Conservation (phyloP, 2,113 vertebrate species). For the Takifugu flavidus region DNA sequence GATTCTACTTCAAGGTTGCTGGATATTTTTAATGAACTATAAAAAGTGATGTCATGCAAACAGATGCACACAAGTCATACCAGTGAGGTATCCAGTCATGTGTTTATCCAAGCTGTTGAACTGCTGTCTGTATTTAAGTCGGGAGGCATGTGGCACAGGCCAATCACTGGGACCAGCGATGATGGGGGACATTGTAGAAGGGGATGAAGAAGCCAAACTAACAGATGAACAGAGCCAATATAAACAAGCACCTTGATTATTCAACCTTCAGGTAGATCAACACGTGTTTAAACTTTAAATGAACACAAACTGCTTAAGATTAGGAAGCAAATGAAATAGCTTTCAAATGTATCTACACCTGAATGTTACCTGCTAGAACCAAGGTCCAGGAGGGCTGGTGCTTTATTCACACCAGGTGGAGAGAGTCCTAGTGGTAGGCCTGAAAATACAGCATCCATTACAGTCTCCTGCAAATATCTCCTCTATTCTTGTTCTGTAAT, state of each 20-base stretch:
- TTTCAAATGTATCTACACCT: not conserved
- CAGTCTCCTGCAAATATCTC: constrained; percentile 1
- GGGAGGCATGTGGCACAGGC: constrained; percentile 90
- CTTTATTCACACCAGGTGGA: constrained; percentile 74
- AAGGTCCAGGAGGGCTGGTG: constrained; percentile 85
- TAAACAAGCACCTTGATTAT: not conserved
- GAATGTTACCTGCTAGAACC: constrained; percentile 86
- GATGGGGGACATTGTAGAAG: constrained; percentile 84
- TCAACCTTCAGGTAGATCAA: not conserved
- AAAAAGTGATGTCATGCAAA: constrained; percentile 51
- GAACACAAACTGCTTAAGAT: not conserved
- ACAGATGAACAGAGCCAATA: constrained; percentile 1
- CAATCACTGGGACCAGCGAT: constrained; percentile 79
- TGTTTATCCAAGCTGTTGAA: constrained; percentile 94
- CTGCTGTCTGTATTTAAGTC: constrained; percentile 94
- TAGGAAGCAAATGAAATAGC: not conserved
- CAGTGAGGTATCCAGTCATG: constrained; percentile 92
- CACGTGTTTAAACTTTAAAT: not conserved
- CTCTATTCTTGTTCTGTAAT: not conserved
- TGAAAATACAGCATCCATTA: constrained; percentile 31
- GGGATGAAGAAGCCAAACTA: constrained; percentile 87
- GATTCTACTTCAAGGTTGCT: constrained; percentile 29
- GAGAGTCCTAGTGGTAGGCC: constrained; percentile 55
- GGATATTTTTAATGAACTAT: constrained; percentile 21
- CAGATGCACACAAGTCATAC: constrained; percentile 61